Evolutionary conservation across 2,797 vertebrate species (phyloP).

Genomic region (Danio jaintianensis): DNA sequence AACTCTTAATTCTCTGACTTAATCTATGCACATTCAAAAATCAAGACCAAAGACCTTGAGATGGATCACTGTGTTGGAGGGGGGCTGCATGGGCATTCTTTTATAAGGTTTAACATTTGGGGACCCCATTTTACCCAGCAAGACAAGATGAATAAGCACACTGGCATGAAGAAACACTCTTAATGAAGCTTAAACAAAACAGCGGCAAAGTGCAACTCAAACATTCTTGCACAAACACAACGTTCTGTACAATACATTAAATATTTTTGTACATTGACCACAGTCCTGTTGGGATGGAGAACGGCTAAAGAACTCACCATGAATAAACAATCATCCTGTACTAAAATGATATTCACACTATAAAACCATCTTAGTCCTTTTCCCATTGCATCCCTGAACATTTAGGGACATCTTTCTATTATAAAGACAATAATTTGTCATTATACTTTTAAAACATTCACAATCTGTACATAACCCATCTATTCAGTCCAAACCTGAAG

Average conservation of each 20-base stretch:
- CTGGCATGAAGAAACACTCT: background rate
- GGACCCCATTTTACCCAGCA: conserved; percentile 9
- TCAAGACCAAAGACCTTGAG: conserved; percentile 4
- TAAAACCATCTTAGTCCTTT: conserved; percentile 71
- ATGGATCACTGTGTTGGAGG: background rate
- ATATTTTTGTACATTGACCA: conserved; percentile 37
- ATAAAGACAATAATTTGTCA: conserved; percentile 30
- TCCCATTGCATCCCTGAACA: conserved; percentile 77
- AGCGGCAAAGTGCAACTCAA: conserved; percentile 20
- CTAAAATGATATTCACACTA: conserved; percentile 72
- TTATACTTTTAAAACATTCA: conserved; percentile 30
- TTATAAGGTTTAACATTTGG: conserved; percentile 9
- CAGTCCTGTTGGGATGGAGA: conserved; percentile 21
- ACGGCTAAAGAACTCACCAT: conserved; percentile 46
- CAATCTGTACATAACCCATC: conserved; percentile 36
- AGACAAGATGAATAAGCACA: conserved; percentile 8
- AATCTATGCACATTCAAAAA: conserved; percentile 20
- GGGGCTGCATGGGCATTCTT: background rate
- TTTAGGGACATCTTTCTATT: conserved; percentile 66
- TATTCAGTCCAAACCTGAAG: conserved; percentile 15
- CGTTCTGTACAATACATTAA: conserved; percentile 39
- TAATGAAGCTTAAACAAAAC: conserved; percentile 15
- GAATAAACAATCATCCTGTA: conserved; percentile 49
- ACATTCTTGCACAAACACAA: conserved; percentile 16
- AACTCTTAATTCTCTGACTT: background rate